A percentile compares a stretch with the other conserved stretches of the same genome.
phyloP scores from a whole-genome alignment of 2,113 vertebrate species.

The Fregetta grallaria region DNA sequence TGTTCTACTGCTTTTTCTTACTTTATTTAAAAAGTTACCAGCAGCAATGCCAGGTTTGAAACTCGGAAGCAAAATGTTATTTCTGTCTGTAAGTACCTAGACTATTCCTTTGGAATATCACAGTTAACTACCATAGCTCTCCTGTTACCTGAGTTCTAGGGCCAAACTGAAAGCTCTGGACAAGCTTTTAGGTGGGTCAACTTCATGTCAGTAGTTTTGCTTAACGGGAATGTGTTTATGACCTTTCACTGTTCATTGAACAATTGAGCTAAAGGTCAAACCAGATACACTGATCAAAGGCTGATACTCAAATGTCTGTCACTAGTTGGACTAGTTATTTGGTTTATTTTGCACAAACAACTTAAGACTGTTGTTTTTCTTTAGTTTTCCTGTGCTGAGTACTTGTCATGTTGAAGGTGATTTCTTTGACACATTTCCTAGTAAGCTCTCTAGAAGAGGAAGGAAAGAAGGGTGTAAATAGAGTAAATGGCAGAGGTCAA shows the following conservation, averaged over 20 bases:
- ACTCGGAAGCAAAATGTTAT: neutral
- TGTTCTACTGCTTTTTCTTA: neutral
- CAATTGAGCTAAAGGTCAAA: neutral
- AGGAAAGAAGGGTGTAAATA: neutral
- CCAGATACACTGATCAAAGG: neutral
- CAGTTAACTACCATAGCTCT: neutral
- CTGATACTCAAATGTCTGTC: neutral
- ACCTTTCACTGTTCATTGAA: slow-evolving; percentile 32
- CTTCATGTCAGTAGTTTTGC: neutral
- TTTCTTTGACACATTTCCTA: neutral
- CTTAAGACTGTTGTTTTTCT: neutral
- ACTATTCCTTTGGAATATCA: neutral
- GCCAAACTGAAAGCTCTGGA: neutral
- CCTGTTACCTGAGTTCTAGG: neutral
- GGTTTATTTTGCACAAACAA: neutral
- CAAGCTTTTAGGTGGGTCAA: neutral
- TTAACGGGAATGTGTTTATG: neutral
- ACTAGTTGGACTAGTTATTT: neutral
- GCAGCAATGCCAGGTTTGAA: neutral
- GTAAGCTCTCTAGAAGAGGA: neutral
- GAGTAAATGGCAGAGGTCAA: neutral
- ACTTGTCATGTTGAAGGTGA: neutral
- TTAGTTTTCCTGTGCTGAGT: neutral
- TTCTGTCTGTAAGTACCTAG: neutral
- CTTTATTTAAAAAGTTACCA: neutral